Conservation (phyloP, 1,140 invertebrate species). For the Pachypeltis micranthus region DNA sequence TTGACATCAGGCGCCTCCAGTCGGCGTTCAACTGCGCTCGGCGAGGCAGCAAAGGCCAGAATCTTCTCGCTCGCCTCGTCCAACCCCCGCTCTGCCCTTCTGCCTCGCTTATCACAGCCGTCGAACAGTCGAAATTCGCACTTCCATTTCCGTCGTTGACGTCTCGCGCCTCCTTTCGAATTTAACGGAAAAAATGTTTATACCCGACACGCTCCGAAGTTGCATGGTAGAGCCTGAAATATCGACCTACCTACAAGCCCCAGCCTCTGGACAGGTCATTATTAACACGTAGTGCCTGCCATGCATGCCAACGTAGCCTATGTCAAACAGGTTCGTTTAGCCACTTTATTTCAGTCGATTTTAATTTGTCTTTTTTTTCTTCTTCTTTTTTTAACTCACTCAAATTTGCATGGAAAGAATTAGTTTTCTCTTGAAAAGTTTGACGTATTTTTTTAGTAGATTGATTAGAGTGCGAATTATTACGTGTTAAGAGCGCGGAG, state of each 20-base stretch:
- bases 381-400: slow-evolving; percentile 16
- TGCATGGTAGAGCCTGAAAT: slow-evolving; percentile 76
- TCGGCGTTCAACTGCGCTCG: slow-evolving; percentile 1
- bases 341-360: too few relatives aligned
- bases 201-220: slow-evolving; percentile 64
- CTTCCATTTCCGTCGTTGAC: too few relatives aligned
- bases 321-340: slow-evolving; percentile 22
- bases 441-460: background rate
- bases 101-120: too few relatives aligned
- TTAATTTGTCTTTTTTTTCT: background rate
- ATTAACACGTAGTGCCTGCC: slow-evolving; percentile 9
- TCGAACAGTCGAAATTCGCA: too few relatives aligned
- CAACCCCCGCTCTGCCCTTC: too few relatives aligned
- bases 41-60: background rate
- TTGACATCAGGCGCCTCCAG: background rate
- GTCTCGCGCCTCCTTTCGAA: too few relatives aligned
- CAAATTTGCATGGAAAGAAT: background rate
- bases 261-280: slow-evolving; percentile 65
- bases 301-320: slow-evolving; percentile 23
- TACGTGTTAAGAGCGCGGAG: background rate
- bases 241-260: slow-evolving; percentile 65
- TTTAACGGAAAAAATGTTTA: slow-evolving; percentile 49
- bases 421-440: background rate
- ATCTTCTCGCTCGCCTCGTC: too few relatives aligned
- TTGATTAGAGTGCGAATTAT: background rate